phyloP scores from a whole-genome alignment of 1,140 invertebrate genomes.

The Aphidius ervi region DNA sequence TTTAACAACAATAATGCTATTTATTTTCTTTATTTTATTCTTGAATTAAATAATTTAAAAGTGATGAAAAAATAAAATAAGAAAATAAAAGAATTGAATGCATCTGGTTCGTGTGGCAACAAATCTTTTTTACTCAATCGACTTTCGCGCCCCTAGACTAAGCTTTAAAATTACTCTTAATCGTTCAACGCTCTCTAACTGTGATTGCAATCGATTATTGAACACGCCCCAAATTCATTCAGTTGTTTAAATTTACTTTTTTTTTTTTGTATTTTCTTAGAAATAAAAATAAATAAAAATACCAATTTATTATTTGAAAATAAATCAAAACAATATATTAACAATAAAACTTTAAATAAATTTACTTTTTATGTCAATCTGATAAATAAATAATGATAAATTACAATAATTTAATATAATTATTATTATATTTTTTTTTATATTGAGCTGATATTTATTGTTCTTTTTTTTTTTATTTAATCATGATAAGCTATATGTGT shows the following conservation, averaged over 20 bases:
- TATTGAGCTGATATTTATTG: not conserved
- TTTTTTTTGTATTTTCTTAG: not conserved
- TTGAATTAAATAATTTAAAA: not conserved
- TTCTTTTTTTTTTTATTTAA: not conserved
- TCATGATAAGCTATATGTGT: too few species aligned
- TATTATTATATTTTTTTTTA: not conserved
- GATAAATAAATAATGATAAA: too few species aligned
- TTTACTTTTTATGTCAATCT: not conserved
- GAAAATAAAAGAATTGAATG: too few species aligned
- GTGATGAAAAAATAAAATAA: not conserved
- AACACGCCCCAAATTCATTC: conserved; percentile 13
- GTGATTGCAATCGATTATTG: conserved; percentile 17
- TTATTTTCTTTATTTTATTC: too few species aligned
- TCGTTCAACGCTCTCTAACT: conserved; percentile 12
- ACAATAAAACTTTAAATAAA: not conserved
- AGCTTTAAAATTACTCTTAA: conserved; percentile 18
- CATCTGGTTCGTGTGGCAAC: not conserved
- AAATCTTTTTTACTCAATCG: conserved; percentile 12
- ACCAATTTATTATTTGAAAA: too few species aligned
- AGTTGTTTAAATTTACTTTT: not conserved
- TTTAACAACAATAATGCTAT: too few species aligned
- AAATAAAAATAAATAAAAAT: too few species aligned
- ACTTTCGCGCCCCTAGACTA: conserved; percentile 3
- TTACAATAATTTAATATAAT: too few species aligned
- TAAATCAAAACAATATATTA: too few species aligned